A percentile compares a stretch with the other conserved stretches of the same genome.
Conservation (phyloP, 2,888 invertebrate genomes). For the Cyaniris semiargus region DNA sequence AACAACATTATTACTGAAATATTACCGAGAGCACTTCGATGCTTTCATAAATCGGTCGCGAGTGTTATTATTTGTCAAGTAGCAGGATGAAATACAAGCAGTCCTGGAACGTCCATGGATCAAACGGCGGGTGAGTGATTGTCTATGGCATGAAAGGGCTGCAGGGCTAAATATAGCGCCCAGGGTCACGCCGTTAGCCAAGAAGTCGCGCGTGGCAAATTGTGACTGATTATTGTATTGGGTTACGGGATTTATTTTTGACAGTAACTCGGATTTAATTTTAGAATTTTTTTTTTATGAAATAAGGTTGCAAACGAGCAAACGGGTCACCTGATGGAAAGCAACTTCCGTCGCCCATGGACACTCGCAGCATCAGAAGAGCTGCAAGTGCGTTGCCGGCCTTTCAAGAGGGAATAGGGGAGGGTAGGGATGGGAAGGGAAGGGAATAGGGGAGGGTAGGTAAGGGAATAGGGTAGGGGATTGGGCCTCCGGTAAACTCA, state of each 20-base stretch:
- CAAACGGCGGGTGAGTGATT: constrained; percentile 63
- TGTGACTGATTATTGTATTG: constrained; percentile 67
- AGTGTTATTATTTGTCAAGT: not conserved
- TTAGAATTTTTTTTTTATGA: not conserved
- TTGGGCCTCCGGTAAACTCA: no score
- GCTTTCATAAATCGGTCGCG: not conserved
- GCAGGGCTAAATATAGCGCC: constrained; percentile 64
- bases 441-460: no score
- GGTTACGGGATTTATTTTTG: constrained; percentile 52
- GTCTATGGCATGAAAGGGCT: constrained; percentile 55
- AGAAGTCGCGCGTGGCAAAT: constrained; percentile 67
- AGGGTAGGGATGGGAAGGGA: no score
- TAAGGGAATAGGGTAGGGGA: no score
- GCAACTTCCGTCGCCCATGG: no score
- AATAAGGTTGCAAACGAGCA: no score
- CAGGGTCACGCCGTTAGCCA: constrained; percentile 70
- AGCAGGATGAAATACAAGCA: constrained; percentile 32
- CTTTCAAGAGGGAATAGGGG: no score
- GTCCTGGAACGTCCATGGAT: constrained; percentile 38
- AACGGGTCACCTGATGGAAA: no score
- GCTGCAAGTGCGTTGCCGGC: no score
- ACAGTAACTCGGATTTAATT: constrained; percentile 36
- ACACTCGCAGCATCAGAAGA: no score
- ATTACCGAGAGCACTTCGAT: not conserved
- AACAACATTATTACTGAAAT: not conserved